A percentile compares a stretch with the other conserved stretches of the same genome.
Conservation (phyloP, 1,140 invertebrate genomes). For the Penaeus chinensis region DNA sequence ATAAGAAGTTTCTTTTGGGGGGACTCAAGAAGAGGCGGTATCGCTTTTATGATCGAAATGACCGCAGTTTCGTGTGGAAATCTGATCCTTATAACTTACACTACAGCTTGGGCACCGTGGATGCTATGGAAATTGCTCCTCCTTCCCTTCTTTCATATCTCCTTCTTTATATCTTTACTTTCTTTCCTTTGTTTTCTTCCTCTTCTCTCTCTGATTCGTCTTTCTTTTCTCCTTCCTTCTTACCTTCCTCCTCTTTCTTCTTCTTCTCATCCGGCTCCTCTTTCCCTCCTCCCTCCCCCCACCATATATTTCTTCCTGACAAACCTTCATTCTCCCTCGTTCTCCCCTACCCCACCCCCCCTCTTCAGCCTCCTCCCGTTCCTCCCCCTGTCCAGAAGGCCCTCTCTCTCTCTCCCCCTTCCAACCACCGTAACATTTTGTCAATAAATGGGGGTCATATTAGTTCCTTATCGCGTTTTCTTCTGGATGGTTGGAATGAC, state of each 20-base stretch:
- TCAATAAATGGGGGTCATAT: constrained; percentile 56
- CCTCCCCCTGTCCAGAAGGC: constrained; percentile 2
- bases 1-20: no score
- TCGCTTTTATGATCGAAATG: no score
- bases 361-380: neutral
- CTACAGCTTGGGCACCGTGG: no score
- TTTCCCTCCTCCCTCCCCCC: neutral
- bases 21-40: no score
- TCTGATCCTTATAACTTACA: no score
- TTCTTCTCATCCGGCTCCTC: constrained; percentile 1
- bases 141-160: no score
- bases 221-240: neutral
- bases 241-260: neutral
- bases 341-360: neutral
- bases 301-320: neutral
- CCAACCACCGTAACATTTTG: constrained; percentile 20
- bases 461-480: constrained; percentile 58
- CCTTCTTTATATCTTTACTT: no score
- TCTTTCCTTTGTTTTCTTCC: no score
- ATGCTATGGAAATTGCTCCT: no score
- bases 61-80: no score
- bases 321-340: neutral
- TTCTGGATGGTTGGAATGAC: constrained; percentile 55
- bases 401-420: neutral
- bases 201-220: no score